Evolutionary conservation across 92 coral and sea anemone genomes (phyloP).

Genomic region (Parazoanthus atlanticus): DNA sequence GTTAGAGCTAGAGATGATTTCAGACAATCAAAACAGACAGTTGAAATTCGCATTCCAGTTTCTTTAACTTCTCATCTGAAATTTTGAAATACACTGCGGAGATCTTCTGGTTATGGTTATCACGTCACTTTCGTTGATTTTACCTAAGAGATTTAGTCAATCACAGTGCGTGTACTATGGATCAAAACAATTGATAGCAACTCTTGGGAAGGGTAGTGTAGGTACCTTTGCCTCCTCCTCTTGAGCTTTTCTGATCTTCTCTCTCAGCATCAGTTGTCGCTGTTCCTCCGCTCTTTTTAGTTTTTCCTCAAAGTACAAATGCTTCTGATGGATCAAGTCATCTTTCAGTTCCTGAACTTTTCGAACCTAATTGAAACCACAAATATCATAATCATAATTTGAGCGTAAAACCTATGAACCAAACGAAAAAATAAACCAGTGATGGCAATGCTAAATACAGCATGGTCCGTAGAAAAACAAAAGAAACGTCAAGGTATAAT

Average conservation of each 20-base stretch:
- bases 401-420: not conserved
- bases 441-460: not conserved
- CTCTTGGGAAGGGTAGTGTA: no score
- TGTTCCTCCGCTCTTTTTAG: constrained; percentile 90
- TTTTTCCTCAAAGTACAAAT: constrained; percentile 80
- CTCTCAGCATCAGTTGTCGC: constrained; percentile 79
- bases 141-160: not conserved
- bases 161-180: not conserved
- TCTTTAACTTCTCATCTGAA: not conserved
- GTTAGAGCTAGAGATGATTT: not conserved
- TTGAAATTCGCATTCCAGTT: no score
- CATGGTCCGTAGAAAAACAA: not conserved
- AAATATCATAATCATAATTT: not conserved
- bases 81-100: not conserved
- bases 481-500: not conserved
- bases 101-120: not conserved
- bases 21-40: not conserved
- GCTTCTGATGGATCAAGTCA: constrained; percentile 83
- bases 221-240: constrained; percentile 97
- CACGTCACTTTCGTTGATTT: not conserved
- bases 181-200: no score
- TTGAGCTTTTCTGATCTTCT: constrained; percentile 93
- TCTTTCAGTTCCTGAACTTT: constrained; percentile 90
- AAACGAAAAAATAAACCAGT: not conserved
- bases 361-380: constrained; percentile 64